Evolutionary conservation across 1,140 invertebrate species (phyloP).

Genomic region (Calosoma granatense): DNA sequence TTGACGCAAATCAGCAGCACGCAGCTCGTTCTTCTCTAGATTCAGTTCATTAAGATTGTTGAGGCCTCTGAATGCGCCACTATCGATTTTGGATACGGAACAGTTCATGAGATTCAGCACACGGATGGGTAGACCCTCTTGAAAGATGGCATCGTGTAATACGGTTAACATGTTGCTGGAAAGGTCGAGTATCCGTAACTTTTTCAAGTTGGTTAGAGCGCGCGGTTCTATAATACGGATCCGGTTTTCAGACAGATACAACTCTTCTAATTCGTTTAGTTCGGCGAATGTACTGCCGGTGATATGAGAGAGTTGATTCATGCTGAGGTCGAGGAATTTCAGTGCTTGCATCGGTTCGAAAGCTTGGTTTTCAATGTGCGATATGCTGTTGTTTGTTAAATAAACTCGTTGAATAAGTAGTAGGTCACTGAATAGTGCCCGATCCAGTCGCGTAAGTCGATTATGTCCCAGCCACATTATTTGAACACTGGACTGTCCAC

Average conservation of each 20-base stretch:
- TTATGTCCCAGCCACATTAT: constrained; percentile 83
- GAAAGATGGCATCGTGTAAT: constrained; percentile 47
- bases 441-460: constrained; percentile 58
- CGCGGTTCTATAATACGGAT: constrained; percentile 44
- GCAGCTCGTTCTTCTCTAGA: constrained; percentile 61
- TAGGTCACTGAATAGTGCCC: constrained; percentile 63
- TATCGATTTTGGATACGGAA: constrained; percentile 49
- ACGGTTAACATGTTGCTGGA: constrained; percentile 47
- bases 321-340: constrained; percentile 67
- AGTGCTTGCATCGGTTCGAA: constrained; percentile 65
- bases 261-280: constrained; percentile 54
- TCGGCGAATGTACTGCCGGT: constrained; percentile 58
- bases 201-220: constrained; percentile 47
- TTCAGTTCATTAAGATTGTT: constrained; percentile 59
- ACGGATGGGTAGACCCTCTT: constrained; percentile 45
- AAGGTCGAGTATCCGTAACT: constrained; percentile 48
- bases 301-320: constrained; percentile 57
- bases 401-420: constrained; percentile 65
- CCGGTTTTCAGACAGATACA: constrained; percentile 50
- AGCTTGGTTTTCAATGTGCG: constrained; percentile 65
- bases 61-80: constrained; percentile 51
- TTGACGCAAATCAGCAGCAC: constrained; percentile 49
- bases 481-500: constrained; percentile 67
- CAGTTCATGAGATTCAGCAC: constrained; percentile 49
- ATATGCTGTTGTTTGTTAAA: constrained; percentile 73